A percentile compares a stretch with the other conserved stretches of the same genome.
Evolutionary conservation across 2,797 vertebrate species (phyloP).

Genomic region (Mormyrus hasselquistii): DNA sequence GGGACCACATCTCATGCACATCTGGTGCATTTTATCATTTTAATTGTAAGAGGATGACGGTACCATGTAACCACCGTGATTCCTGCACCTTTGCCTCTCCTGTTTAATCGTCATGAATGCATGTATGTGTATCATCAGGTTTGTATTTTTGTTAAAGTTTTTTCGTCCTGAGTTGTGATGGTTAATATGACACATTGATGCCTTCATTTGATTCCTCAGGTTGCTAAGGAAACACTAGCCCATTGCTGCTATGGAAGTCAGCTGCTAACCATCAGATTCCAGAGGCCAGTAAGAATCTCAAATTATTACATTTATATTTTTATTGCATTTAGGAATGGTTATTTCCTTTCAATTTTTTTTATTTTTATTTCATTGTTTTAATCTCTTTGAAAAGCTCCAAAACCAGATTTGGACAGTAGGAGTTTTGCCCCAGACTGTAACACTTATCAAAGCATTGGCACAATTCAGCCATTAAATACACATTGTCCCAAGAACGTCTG

Average conservation of each 20-base stretch:
- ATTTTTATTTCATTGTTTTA: background rate
- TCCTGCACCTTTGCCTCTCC: background rate
- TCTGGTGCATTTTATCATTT: background rate
- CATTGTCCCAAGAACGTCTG: background rate
- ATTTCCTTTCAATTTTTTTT: background rate
- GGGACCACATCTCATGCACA: background rate
- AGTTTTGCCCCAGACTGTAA: background rate
- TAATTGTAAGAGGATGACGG: background rate
- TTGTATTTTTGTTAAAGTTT: background rate
- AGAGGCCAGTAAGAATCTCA: background rate
- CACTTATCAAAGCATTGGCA: background rate
- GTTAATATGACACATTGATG: background rate
- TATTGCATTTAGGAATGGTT: background rate
- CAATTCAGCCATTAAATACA: background rate
- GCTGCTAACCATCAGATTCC: slow-evolving; percentile 12
- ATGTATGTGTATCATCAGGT: background rate
- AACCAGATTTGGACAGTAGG: background rate
- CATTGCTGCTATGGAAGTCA: background rate
- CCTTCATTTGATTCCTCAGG: background rate
- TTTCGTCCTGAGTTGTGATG: background rate
- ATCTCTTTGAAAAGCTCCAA: background rate
- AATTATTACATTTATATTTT: slow-evolving; percentile 16
- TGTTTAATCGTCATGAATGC: background rate
- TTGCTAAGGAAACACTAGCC: background rate
- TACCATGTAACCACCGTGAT: background rate